Percentiles rank a stretch among this genome's conserved stretches.
These are phyloP conservation scores for Antheraea yamamai DNA, from an alignment of 2,888 invertebrate species.

Conservation along the genomic window DNA sequence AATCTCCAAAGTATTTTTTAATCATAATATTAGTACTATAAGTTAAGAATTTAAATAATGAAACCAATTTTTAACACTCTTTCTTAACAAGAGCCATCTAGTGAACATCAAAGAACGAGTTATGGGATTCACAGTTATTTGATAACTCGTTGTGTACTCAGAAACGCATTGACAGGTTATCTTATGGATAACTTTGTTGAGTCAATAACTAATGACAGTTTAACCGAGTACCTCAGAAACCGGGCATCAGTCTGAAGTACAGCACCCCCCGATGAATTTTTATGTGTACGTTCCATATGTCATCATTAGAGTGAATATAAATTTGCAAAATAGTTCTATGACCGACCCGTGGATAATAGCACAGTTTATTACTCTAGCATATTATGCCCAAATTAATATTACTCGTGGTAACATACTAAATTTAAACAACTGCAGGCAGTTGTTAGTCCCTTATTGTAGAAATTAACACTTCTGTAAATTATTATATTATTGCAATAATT, in stretches of 20 bases:
- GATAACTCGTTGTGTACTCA: too few species aligned
- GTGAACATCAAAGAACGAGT: too few species aligned
- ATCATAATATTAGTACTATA: too few species aligned
- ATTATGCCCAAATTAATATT: background rate
- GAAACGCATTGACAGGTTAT: too few species aligned
- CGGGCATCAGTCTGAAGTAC: background rate
- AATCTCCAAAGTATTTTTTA: too few species aligned
- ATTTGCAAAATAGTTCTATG: background rate
- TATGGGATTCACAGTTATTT: too few species aligned
- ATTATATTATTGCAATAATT: slow-evolving; percentile 16
- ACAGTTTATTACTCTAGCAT: background rate
- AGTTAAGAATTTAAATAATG: too few species aligned
- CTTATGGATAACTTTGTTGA: too few species aligned
- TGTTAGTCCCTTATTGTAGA: slow-evolving; percentile 30
- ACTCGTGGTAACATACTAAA: slow-evolving; percentile 34
- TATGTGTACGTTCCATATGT: background rate
- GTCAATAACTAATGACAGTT: too few species aligned
- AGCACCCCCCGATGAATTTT: background rate
- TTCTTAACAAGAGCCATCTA: too few species aligned
- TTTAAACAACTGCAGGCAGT: slow-evolving; percentile 60
- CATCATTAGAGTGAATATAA: background rate
- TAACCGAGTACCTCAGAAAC: too few species aligned
- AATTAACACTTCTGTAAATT: slow-evolving; percentile 25
- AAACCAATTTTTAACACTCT: too few species aligned
- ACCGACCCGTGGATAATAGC: background rate